A percentile compares a stretch with the other conserved stretches of the same genome.
Conservation (phyloP, 2,888 invertebrate genomes). For the Apotomis betuletana region DNA sequence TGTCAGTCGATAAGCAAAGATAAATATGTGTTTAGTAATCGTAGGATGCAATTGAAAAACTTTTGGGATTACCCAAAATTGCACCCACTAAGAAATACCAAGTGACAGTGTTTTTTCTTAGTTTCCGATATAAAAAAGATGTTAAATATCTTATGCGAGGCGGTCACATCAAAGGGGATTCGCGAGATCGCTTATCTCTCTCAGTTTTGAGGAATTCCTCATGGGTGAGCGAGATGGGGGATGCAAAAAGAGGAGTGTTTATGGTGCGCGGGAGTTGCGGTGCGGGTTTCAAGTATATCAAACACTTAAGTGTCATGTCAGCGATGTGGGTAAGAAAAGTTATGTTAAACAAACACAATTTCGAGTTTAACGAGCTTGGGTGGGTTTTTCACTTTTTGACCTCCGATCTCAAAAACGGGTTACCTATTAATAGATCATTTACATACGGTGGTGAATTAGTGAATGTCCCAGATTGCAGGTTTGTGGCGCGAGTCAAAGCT, state of each 20-base stretch:
- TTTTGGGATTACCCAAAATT: slow-evolving; percentile 74
- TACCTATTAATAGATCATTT: background rate
- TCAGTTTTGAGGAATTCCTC: slow-evolving; percentile 45
- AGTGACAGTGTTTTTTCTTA: slow-evolving; percentile 67
- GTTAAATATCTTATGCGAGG: slow-evolving; percentile 69
- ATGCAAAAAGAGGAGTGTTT: slow-evolving; percentile 30
- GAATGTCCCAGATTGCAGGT: too few species aligned
- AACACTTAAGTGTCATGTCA: slow-evolving; percentile 39
- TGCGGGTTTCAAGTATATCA: slow-evolving; percentile 38
- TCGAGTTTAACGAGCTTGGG: slow-evolving; percentile 18
- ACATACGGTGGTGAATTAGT: too few species aligned
- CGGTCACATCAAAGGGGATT: slow-evolving; percentile 75
- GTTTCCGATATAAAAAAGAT: slow-evolving; percentile 73
- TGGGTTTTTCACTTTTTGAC: background rate
- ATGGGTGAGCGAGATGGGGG: slow-evolving; percentile 16
- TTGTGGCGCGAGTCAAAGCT: too few species aligned
- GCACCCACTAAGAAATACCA: slow-evolving; percentile 70
- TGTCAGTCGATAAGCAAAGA: slow-evolving; percentile 29
- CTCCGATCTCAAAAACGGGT: background rate
- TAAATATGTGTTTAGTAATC: slow-evolving; percentile 57
- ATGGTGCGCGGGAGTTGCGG: slow-evolving; percentile 53
- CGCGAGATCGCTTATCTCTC: slow-evolving; percentile 61
- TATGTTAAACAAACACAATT: slow-evolving; percentile 38
- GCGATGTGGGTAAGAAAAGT: slow-evolving; percentile 31
- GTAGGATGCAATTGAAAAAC: slow-evolving; percentile 64